Evolutionary conservation across 2,888 invertebrate species (phyloP).

Genomic region (Aporophyla nigra): DNA sequence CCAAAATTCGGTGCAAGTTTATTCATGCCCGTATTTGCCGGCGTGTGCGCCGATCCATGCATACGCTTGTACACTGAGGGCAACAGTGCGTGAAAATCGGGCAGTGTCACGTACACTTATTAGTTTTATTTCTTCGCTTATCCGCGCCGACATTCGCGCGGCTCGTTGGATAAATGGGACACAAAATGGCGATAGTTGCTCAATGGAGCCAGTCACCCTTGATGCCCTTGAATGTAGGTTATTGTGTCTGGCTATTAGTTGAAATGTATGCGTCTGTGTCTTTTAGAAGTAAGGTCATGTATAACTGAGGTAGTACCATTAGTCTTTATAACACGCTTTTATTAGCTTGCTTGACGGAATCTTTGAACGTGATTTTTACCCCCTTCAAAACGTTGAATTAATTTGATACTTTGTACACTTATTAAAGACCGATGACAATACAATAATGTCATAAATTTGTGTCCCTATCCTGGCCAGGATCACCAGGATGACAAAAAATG

Average conservation of each 20-base stretch:
- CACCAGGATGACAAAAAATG: no score
- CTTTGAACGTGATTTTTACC: no score
- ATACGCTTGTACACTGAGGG: conserved; percentile 50
- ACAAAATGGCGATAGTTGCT: conserved; percentile 61
- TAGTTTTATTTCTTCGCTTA: conserved; percentile 72
- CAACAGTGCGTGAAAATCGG: conserved; percentile 67
- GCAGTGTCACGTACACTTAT: conserved; percentile 58
- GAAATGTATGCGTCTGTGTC: background rate
- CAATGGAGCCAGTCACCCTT: conserved; percentile 30
- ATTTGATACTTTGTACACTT: no score
- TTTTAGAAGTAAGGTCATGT: background rate
- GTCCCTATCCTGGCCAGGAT: no score
- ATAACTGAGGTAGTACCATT: no score
- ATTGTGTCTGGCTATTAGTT: background rate
- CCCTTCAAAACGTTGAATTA: no score
- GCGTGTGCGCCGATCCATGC: conserved; percentile 56
- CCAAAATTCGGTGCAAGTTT: conserved; percentile 10
- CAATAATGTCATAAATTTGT: no score
- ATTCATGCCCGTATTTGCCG: conserved; percentile 10
- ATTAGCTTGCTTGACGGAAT: no score
- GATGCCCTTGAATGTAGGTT: conserved; percentile 12
- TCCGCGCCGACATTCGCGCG: conserved; percentile 62
- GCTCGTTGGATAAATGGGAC: conserved; percentile 69
- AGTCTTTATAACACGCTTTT: no score
- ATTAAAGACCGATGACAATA: no score